Conservation (phyloP, 1,140 invertebrate species). For the Sesamia nonagrioides region DNA sequence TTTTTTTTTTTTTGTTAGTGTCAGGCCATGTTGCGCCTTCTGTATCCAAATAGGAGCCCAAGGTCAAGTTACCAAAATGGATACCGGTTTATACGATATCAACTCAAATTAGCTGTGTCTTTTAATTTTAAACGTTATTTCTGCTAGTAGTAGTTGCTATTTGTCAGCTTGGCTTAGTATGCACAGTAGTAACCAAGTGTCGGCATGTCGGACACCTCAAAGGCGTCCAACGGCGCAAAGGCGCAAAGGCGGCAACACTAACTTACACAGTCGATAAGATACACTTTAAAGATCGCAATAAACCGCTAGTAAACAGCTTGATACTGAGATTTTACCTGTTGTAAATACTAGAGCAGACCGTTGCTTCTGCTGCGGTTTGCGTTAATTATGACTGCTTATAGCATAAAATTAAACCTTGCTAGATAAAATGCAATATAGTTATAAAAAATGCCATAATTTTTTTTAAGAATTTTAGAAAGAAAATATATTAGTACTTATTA, state of each 20-base stretch:
- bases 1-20: too few relatives aligned
- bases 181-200: background rate
- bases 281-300: constrained; percentile 18
- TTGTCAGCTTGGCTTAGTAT: too few relatives aligned
- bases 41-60: too few relatives aligned
- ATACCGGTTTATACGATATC: background rate
- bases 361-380: background rate
- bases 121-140: background rate
- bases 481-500: too few relatives aligned
- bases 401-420: background rate
- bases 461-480: too few relatives aligned
- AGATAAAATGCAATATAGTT: background rate
- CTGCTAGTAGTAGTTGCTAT: background rate
- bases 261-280: constrained; percentile 17
- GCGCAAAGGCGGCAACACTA: too few relatives aligned
- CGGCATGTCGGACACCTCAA: background rate
- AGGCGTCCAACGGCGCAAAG: too few relatives aligned
- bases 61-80: too few relatives aligned
- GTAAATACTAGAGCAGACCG: background rate
- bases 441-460: background rate
- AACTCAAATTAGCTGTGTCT: too few relatives aligned
- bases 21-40: too few relatives aligned
- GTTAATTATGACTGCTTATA: background rate
- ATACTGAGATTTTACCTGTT: background rate
- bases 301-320: background rate